Conservation (phyloP, 1,140 invertebrate genomes). For the Ostrea edulis region DNA sequence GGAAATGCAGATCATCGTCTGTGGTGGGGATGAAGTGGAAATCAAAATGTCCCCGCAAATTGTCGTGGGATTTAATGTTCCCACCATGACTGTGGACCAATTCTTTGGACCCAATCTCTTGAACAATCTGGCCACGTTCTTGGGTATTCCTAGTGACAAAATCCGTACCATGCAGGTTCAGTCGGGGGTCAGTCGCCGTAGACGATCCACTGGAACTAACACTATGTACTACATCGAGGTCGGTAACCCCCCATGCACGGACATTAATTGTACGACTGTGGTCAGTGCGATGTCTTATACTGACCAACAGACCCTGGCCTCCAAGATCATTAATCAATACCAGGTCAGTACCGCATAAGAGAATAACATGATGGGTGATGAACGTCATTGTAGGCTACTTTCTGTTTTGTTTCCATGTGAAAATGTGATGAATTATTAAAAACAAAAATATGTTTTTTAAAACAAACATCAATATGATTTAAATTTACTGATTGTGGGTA, state of each 20-base stretch:
- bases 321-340: slow-evolving; percentile 45
- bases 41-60: slow-evolving; percentile 50
- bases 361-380: neutral
- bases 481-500: too few relatives aligned
- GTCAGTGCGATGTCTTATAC: slow-evolving; percentile 23
- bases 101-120: slow-evolving; percentile 74
- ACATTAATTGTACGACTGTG: slow-evolving; percentile 46
- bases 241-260: slow-evolving; percentile 55
- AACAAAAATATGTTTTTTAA: too few relatives aligned
- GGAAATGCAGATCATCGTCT: slow-evolving; percentile 40
- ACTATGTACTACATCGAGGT: slow-evolving; percentile 62
- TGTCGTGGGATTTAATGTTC: slow-evolving; percentile 63
- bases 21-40: slow-evolving; percentile 34
- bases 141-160: slow-evolving; percentile 66
- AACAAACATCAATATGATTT: too few relatives aligned
- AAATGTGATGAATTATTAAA: neutral
- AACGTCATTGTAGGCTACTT: neutral
- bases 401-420: neutral
- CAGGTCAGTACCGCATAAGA: slow-evolving; percentile 28
- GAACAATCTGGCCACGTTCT: slow-evolving; percentile 70
- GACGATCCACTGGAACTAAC: slow-evolving; percentile 47
- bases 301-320: slow-evolving; percentile 39
- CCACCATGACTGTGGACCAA: slow-evolving; percentile 67
- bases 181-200: slow-evolving; percentile 51
- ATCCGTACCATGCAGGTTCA: slow-evolving; percentile 67